These are phyloP conservation scores for Cathartes aura DNA, from an alignment of 2,113 vertebrate genomes.

Conservation along the genomic window DNA sequence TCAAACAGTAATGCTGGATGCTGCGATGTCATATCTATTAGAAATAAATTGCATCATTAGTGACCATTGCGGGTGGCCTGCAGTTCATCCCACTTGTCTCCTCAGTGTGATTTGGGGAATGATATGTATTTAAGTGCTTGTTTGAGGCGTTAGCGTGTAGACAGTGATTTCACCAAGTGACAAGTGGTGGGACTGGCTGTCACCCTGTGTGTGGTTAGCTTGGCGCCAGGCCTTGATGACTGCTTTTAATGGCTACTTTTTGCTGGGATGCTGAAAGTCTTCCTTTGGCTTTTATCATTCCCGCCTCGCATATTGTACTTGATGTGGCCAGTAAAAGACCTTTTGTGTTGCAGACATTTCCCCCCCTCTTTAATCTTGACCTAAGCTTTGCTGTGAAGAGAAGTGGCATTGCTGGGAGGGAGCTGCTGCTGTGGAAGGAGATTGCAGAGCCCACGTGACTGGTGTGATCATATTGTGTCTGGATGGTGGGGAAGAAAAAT, in stretches of 20 bases:
- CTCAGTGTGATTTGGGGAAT: not conserved
- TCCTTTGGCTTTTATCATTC: not conserved
- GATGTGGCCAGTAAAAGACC: not conserved
- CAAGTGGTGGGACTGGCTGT: not conserved
- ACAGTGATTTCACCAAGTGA: not conserved
- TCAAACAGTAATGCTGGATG: not conserved
- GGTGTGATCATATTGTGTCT: constrained; percentile 14
- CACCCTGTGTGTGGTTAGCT: fast-evolving
- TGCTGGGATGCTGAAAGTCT: not conserved
- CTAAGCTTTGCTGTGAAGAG: not conserved
- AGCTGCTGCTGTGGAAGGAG: not conserved
- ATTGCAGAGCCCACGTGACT: not conserved
- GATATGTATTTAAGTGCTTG: not conserved
- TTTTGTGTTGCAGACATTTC: not conserved
- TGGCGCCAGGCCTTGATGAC: not conserved
- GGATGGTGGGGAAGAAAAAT: not conserved
- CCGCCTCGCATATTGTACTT: fast-evolving
- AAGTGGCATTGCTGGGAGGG: not conserved
- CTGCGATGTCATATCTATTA: not conserved
- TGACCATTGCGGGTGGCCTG: not conserved
- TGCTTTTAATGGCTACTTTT: not conserved
- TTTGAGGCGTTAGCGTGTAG: not conserved
- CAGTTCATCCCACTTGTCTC: not conserved
- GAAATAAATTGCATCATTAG: not conserved
- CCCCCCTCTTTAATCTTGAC: not conserved